Base-by-base conservation (phyloP, 1,140 invertebrate genomes). In the Aphelenchoides fujianensis region DNA sequence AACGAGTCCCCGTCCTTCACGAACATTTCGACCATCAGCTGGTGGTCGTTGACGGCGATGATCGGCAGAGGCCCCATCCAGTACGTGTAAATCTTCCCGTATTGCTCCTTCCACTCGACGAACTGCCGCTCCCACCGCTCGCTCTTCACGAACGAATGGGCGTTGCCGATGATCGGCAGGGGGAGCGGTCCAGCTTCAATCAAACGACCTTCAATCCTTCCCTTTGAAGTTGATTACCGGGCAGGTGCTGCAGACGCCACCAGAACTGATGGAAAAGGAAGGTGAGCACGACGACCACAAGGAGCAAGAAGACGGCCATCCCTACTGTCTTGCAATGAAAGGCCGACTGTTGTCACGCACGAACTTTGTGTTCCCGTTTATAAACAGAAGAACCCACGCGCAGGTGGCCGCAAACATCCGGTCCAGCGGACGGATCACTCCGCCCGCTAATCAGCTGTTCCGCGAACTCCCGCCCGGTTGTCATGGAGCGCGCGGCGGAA, bases 1-100 rank as follows among this genome's bases (percentile, higher is more conserved):
- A 37, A 77, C 28, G 2, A 35, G 0, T 79, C 73, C 1, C 76
- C 73, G n/a, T 74, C 35, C 34, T 74, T 79, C 9, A 74, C 73
- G 19, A 74, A 79, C 7, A 41, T 27, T 28, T 74, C 75, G 5
- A 54, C 27, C 1, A 52, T 35, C 19, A 32, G 27, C 2, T 79
- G 28, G 64, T 78, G 79, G 75, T 74, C 73, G 5, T n/a, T 31
- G 19, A 74, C 27, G 0, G 34, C 0, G 9, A 74, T 71, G 30
- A 74, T 48, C 5, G 73, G 77, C 7, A 73, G 1, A 0, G 37
- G 36, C 3, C 73, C 73, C 41, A 75, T 3, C 70, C 69, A 74
- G 30, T 79, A 79, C 5, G 73, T 74, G 69, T 78, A 74, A 1
- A 74, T 68, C 1, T 69, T 69, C 0, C 70, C 70, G 7, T 64